Evolutionary conservation across 2,797 vertebrate species (phyloP), one percentile per base, ranked within the genome.

Genomic region (Cirrhinus molitorella): DNA sequence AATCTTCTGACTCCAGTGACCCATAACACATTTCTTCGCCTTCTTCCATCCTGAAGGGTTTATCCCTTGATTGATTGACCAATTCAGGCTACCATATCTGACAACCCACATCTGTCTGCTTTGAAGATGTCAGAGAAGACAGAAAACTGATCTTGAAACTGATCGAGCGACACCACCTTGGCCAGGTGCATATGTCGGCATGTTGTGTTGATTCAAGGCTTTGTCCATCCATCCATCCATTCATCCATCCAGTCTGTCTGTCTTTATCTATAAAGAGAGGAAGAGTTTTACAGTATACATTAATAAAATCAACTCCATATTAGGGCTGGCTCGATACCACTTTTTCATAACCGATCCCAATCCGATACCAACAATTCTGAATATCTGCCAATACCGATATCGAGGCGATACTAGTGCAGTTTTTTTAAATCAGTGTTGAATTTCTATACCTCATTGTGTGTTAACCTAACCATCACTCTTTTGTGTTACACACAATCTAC

Each of bases 1-100:
- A 68, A 45, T 45, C 66, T 40, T 68, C n/a, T 43, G 37, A 40
- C 66, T 43, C 37, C 66, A 45, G 34, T 40, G 66, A 70, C 66
- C 66, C 66, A 23, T 70, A n/a, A 23, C 40, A 70, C 40, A 45
- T 70, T 68, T 70, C 37, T 45, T 40, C 12, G 5, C 37, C 21
- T 13, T 45, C 5, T 4, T 70, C 14, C 23, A 70, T 70, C 7
- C 43, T 47, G 47, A 70, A 70, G n/a, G 21, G 43, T 47, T 70
- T 70, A 70, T 70, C 43, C 23, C 43, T 70, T 47, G 43, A 70
- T 28, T 70, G 43, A 70, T 70, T 45, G 12, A 25, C 40, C 40
- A 70, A 8, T 25, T 47, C 16, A 10, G 23, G 68, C 23, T 25
- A 71, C 12, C 12, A 23, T 31, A 66, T 23, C 21, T 25, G 67